Evolutionary conservation across 53 echinoderm and acorn worm genomes (phyloP).

Genomic region (Apostichopus leukothele): DNA sequence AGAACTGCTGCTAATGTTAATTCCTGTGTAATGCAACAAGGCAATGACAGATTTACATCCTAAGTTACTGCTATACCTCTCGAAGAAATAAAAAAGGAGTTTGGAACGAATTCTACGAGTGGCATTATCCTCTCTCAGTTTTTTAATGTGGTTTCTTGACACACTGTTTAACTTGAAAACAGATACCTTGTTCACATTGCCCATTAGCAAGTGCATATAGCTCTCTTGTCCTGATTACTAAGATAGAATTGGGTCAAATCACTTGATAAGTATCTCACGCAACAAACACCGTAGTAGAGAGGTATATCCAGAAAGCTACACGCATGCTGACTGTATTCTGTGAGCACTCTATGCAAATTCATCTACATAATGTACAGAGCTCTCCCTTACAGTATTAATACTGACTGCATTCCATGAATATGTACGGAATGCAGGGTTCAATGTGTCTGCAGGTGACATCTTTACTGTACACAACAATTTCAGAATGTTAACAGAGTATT

Average conservation of each 20-base stretch:
- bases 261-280: constrained; percentile 18
- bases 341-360: background rate
- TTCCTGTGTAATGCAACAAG: no score
- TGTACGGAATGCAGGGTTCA: no score
- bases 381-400: no score
- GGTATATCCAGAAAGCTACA: background rate
- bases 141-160: background rate
- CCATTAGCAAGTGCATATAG: background rate
- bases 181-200: background rate
- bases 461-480: no score
- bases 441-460: no score
- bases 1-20: no score
- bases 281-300: background rate
- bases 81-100: background rate
- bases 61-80: background rate
- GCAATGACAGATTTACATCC: no score
- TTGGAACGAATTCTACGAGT: background rate
- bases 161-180: background rate
- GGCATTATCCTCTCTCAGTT: background rate
- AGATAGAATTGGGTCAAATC: constrained; percentile 11
- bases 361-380: background rate
- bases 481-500: no score
- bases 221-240: background rate
- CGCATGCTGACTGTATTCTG: background rate
- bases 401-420: no score